These are phyloP conservation scores for Temnopleurus reevesii DNA, from an alignment of 53 echinoderm and acorn worm genomes.

Conservation along the genomic window DNA sequence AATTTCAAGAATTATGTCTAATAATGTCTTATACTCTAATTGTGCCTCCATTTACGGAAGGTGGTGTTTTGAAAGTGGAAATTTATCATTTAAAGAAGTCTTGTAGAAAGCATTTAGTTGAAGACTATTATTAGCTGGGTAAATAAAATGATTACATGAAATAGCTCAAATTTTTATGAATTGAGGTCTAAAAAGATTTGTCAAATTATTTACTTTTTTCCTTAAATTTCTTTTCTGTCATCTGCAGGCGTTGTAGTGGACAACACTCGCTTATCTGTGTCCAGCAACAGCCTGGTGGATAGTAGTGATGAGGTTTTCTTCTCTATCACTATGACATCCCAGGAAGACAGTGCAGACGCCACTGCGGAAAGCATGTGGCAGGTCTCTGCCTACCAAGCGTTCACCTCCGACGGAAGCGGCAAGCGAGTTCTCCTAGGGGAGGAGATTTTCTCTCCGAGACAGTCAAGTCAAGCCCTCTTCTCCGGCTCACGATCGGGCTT, in stretches of 20 bases:
- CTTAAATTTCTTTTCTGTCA: not conserved
- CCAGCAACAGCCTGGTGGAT: constrained; percentile 22
- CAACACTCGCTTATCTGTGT: constrained; percentile 51
- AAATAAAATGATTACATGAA: too few species aligned
- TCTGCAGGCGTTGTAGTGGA: constrained; percentile 71
- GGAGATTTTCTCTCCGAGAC: constrained; percentile 61
- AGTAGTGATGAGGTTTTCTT: constrained; percentile 63
- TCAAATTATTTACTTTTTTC: not conserved
- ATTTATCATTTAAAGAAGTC: too few species aligned
- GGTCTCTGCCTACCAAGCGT: constrained; percentile 69
- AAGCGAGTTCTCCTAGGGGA: constrained; percentile 40
- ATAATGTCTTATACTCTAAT: too few species aligned
- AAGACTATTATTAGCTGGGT: too few species aligned
- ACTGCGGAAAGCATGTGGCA: constrained; percentile 78
- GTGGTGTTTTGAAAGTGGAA: too few species aligned
- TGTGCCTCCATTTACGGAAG: too few species aligned
- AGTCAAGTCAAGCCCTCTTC: constrained; percentile 70
- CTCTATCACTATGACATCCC: constrained; percentile 57
- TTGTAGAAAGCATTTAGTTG: too few species aligned
- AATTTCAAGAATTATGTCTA: too few species aligned
- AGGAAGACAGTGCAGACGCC: constrained; percentile 75
- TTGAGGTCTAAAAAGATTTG: too few species aligned
- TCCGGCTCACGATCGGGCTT: constrained; percentile 65
- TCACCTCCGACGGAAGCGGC: constrained; percentile 56
- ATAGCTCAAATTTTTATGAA: too few species aligned